Base-by-base conservation (phyloP, 2,797 vertebrate genomes). In the Sebastes nivosus region DNA sequence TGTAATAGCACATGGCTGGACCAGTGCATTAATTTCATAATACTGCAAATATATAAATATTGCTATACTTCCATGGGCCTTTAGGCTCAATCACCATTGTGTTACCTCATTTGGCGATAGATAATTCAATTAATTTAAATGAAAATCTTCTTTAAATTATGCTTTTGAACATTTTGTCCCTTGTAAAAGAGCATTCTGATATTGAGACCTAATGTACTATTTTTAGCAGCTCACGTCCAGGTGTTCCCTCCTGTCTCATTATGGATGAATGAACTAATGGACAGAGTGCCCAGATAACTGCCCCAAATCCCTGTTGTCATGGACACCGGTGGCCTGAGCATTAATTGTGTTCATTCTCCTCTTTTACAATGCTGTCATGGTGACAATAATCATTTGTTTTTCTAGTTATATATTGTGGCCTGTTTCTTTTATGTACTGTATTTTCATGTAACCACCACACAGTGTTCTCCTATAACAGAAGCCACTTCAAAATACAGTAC, bases 1-100 rank as follows among this genome's bases (percentile, higher is more conserved):
- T 89, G 76, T 76, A 42, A 42, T 42, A 72, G 93, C 88, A 88
- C 78, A 72, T 92, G 95, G 95, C 95, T 93, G 95, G 95, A 94
- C 95, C 14, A 42, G 38, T 42, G 38, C 8, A 50, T 18, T 18
- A 4, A 50, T 50, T 50, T 50, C 18, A 20, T 9, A 50, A 50
- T 50, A 50, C 46, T 50, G 46, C 18, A 50, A 50, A 20, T 50
- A 50, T 50, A 8, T 20, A 50, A 50, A 50, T 50, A 20, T 50
- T 50, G 18, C 46, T 50, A 8, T 50, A 50, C 18, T 20, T 50
- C 3, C 46, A 50, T 0, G 8, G 46, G 16, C 16, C 18, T 50
- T 8, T 50, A 50, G 18, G 18, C 46, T 20, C 46, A 50, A 50
- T 50, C 46, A 20, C 46, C 7, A 20, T 50, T 50, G 18, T 50